Conservation (phyloP, 2,113 vertebrate species). For the Catharus minimus region DNA sequence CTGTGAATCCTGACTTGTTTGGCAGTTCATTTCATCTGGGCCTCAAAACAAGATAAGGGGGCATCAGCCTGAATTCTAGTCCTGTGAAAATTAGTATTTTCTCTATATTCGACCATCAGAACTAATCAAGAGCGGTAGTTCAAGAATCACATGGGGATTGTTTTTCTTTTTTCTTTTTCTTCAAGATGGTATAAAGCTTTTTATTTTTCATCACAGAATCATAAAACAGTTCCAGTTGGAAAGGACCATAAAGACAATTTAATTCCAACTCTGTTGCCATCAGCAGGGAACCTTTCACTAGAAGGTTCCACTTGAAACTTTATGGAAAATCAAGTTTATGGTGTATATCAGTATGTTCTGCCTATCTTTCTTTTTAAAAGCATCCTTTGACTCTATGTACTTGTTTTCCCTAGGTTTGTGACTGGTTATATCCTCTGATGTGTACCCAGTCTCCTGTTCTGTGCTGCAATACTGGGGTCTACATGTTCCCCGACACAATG, state of each 20-base stretch:
- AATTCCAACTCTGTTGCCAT: rapidly evolving
- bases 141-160: rapidly evolving
- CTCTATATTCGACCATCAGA: not conserved
- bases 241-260: not conserved
- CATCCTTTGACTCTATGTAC: not conserved
- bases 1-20: not conserved
- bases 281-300: not conserved
- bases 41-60: not conserved
- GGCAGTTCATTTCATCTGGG: not conserved
- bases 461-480: slow-evolving; percentile 90
- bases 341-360: not conserved
- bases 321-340: not conserved
- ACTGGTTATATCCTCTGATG: slow-evolving; percentile 96
- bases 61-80: not conserved
- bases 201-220: not conserved
- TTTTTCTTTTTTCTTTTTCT: no score
- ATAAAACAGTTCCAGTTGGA: not conserved
- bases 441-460: slow-evolving; percentile 87
- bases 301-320: not conserved
- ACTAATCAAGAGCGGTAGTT: not conserved
- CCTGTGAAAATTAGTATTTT: not conserved
- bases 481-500: slow-evolving; percentile 97
- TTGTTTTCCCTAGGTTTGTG: slow-evolving; percentile 83
- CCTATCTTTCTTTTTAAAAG: not conserved
- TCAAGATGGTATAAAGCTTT: not conserved